Percentiles rank a stretch among this genome's conserved stretches.
Conservation (phyloP, 2,797 vertebrate species). For the Kryptolebias ocellatus region DNA sequence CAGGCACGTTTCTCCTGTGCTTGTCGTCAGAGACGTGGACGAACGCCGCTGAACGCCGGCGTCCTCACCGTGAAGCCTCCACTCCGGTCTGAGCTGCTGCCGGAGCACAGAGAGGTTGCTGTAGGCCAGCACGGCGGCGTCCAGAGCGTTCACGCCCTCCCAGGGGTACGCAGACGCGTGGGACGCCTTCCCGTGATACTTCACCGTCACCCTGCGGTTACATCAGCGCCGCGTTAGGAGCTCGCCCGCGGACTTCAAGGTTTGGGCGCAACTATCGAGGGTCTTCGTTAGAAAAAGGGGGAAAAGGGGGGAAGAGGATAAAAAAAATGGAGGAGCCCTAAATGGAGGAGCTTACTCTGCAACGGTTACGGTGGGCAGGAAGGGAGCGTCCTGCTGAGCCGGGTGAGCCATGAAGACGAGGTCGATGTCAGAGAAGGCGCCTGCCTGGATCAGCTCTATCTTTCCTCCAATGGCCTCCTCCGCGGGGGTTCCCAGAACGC, state of each 20-base stretch:
- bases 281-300: neutral
- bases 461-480: slow-evolving; percentile 91
- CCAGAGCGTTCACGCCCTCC: slow-evolving; percentile 92
- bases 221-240: slow-evolving; percentile 1
- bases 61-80: slow-evolving; percentile 87
- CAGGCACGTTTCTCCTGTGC: neutral
- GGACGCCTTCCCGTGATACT: slow-evolving; percentile 89
- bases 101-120: slow-evolving; percentile 90
- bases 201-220: slow-evolving; percentile 86
- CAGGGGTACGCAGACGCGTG: slow-evolving; percentile 91
- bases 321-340: neutral
- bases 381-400: slow-evolving; percentile 85
- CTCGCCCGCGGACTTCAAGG: neutral
- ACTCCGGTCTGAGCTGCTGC: slow-evolving; percentile 91
- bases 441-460: slow-evolving; percentile 86
- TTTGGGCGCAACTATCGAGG: neutral
- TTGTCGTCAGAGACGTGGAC: neutral
- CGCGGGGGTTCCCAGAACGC: slow-evolving; percentile 90
- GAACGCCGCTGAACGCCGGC: too few species aligned
- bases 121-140: slow-evolving; percentile 92
- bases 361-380: slow-evolving; percentile 81
- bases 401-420: slow-evolving; percentile 95
- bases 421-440: slow-evolving; percentile 87
- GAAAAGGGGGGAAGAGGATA: neutral
- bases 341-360: slow-evolving; percentile 76